Evolutionary conservation across 2,797 vertebrate genomes (phyloP).

Genomic region (Telmatherina bonti): DNA sequence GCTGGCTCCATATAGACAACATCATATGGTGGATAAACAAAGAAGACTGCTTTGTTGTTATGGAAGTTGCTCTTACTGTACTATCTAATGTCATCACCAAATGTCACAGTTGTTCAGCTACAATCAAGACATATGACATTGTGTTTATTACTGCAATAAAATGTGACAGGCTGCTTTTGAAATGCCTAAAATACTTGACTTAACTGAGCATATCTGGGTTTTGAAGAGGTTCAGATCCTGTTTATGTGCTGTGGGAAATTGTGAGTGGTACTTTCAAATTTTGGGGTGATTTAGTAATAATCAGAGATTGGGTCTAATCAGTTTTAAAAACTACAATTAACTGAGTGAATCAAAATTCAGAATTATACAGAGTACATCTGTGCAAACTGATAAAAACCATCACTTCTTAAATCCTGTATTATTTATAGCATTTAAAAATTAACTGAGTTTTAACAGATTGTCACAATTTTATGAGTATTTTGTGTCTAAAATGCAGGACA

Average conservation of each 20-base stretch:
- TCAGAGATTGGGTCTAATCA: too few species aligned
- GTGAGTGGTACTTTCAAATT: too few species aligned
- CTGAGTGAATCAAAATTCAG: too few species aligned
- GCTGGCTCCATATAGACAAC: conserved; percentile 2
- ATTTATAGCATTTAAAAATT: neutral
- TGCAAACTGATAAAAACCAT: neutral
- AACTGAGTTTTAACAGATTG: too few species aligned
- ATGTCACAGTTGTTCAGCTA: neutral
- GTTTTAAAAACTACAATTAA: too few species aligned
- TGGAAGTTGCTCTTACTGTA: neutral
- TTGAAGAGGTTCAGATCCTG: neutral
- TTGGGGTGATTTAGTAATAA: too few species aligned
- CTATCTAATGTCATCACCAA: neutral
- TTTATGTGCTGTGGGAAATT: too few species aligned
- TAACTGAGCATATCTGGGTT: neutral
- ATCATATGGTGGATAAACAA: conserved; percentile 2
- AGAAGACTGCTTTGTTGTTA: neutral
- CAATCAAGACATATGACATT: too few species aligned
- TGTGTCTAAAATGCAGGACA: too few species aligned
- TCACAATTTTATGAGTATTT: too few species aligned
- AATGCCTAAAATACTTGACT: neutral
- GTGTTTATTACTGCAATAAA: too few species aligned
- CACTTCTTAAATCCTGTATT: neutral
- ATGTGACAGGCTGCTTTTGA: neutral
- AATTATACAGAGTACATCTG: neutral